phyloP scores from a whole-genome alignment of 1,140 invertebrate genomes.

The Cydia splendana region DNA sequence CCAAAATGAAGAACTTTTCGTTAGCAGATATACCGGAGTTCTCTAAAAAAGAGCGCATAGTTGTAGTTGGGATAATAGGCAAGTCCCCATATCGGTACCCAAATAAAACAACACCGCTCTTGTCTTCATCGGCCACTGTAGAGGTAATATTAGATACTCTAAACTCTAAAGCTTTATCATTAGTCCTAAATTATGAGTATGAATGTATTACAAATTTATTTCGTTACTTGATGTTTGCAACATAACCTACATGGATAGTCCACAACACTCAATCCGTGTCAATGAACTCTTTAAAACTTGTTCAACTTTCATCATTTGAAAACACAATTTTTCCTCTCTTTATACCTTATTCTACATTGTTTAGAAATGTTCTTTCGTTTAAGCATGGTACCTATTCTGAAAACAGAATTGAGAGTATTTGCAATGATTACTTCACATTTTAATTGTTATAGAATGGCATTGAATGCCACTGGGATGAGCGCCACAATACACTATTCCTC shows the following conservation, averaged over 20 bases:
- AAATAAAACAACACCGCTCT: constrained; percentile 72
- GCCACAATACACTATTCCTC: constrained; percentile 64
- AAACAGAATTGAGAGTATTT: background rate
- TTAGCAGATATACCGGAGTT: constrained; percentile 75
- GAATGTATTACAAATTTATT: too few species aligned
- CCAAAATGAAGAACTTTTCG: constrained; percentile 69
- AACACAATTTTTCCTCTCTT: too few species aligned
- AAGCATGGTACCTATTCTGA: background rate
- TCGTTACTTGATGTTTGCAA: too few species aligned
- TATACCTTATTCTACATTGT: too few species aligned
- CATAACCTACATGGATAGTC: too few species aligned
- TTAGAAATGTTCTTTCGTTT: too few species aligned
- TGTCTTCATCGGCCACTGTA: constrained; percentile 54
- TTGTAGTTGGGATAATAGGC: constrained; percentile 75
- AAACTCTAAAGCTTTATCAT: background rate
- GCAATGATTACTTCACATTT: constrained; percentile 36
- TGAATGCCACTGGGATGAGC: constrained; percentile 77
- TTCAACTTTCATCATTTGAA: too few species aligned
- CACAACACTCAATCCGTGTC: too few species aligned
- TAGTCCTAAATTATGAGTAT: too few species aligned
- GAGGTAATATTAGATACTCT: constrained; percentile 54
- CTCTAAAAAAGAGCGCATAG: constrained; percentile 71
- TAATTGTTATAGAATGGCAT: constrained; percentile 64
- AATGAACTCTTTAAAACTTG: too few species aligned
- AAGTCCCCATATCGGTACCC: constrained; percentile 74